Conservation (phyloP, 2,797 vertebrate genomes). For the Psittacula derbiana region DNA sequence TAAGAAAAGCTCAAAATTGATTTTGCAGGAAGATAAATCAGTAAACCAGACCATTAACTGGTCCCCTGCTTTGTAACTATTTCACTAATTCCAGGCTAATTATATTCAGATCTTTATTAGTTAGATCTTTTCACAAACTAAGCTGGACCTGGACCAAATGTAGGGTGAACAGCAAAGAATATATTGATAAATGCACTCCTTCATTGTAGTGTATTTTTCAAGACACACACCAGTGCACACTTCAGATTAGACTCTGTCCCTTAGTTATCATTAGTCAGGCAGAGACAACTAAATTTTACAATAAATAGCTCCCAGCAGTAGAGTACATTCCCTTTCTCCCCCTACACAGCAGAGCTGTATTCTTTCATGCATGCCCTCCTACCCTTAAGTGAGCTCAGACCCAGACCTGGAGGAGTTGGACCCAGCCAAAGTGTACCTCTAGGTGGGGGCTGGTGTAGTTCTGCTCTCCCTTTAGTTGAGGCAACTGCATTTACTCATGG, state of each 20-base stretch:
- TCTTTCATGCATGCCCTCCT: neutral
- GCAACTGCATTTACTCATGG: neutral
- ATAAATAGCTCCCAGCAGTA: neutral
- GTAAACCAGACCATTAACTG: slow-evolving; percentile 9
- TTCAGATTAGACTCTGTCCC: slow-evolving; percentile 45
- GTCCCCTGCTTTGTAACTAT: neutral
- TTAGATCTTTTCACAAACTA: neutral
- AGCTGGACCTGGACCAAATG: neutral
- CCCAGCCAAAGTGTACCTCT: neutral
- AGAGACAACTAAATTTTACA: slow-evolving; percentile 43
- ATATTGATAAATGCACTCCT: slow-evolving; percentile 53
- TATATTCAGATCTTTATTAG: slow-evolving; percentile 16
- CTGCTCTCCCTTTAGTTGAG: neutral
- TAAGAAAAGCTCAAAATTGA: slow-evolving; percentile 9
- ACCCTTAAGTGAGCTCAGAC: neutral
- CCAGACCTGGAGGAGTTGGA: neutral
- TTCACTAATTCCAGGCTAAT: slow-evolving; percentile 28
- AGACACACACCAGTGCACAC: slow-evolving; percentile 24
- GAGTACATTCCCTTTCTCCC: neutral
- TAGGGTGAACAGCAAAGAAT: neutral
- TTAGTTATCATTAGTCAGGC: slow-evolving; percentile 59
- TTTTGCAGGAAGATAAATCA: slow-evolving; percentile 18
- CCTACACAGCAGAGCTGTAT: neutral
- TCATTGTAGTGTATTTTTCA: slow-evolving; percentile 46
- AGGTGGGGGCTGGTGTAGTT: neutral